These are phyloP conservation scores for Cossypha caffra DNA, from an alignment of 2,797 vertebrate genomes.

Conservation along the genomic window DNA sequence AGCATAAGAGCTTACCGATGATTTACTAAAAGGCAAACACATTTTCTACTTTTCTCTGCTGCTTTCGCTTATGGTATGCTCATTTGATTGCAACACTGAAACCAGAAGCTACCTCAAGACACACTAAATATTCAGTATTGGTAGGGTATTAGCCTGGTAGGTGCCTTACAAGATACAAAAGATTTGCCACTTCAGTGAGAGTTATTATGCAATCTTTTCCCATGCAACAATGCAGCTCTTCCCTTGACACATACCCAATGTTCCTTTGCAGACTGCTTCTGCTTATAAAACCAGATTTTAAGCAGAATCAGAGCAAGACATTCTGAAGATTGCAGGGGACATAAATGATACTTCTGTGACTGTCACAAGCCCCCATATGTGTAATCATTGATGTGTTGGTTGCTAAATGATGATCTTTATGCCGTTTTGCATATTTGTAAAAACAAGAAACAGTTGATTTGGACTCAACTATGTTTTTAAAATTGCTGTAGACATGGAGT, in stretches of 20 bases:
- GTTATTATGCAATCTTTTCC: not conserved
- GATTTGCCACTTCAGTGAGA: not conserved
- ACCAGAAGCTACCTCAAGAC: not conserved
- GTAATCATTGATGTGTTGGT: not conserved
- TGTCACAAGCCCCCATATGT: not conserved
- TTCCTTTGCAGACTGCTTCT: not conserved
- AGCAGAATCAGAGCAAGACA: not conserved
- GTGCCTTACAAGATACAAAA: not conserved
- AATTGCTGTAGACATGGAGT: not conserved
- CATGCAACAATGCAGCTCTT: not conserved
- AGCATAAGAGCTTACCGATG: not conserved
- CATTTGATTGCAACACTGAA: not conserved
- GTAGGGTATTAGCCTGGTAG: not conserved
- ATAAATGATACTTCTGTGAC: not conserved
- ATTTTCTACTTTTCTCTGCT: conserved; percentile 6
- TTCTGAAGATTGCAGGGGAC: not conserved
- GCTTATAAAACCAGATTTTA: not conserved
- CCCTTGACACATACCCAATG: accelerated
- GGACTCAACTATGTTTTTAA: not conserved
- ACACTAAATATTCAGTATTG: not conserved
- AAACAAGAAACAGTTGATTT: not conserved
- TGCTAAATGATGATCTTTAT: not conserved
- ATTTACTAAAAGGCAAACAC: conserved; percentile 44
- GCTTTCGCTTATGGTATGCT: not conserved
- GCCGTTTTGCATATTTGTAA: not conserved